Base-by-base conservation (phyloP, 2,888 invertebrate genomes). In the Minunthozetes semirufus region DNA sequence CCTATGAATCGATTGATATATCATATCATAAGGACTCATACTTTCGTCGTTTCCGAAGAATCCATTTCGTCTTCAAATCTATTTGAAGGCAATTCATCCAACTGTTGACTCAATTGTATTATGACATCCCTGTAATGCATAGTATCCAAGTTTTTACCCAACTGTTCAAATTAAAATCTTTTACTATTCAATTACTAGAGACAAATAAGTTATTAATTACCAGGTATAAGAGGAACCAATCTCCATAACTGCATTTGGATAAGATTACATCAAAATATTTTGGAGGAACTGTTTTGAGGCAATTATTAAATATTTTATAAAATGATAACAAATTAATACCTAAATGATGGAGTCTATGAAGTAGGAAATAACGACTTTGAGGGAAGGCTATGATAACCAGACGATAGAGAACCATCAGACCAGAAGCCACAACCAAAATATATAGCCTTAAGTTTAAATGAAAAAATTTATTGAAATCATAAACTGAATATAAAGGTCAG, bases 61-160 rank as follows among this genome's bases (percentile, higher is more conserved):
- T 66, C 66, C n/a, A 38, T 3, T 8, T 66, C 66, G 29, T 66
- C 66, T 11, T 29, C 33, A 6, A 9, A n/a, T 9, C 29, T n/a
- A 3, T 9, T 63, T 2, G 63, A 11, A 13, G 72, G 61, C 42
- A 38, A 33, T 48, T 75, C 50, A 22, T 76, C 77, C 61, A 78
- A 66, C 17, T 29, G 72, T n/a, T 76, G 50, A 22, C 76, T 77
- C 22, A 78, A 27, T 25, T 76, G 59, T 42, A 71, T 61, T n/a
- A 78, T 61, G 13, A 78, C 71, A 38, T 74, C 91, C 83, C 89
- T 88, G 83, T 90, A 94, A 82, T 94, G 89, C 76, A 90, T 86
- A 1, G 92, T 90, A 82, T 94, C 93, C 85, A 94, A 89, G 83
- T 94, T 94, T 75, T 89, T 86, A 0, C 92, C 91, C 19, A 94